These are phyloP conservation scores for Cossypha heuglini DNA, from an alignment of 2,797 vertebrate species.

Conservation along the genomic window DNA sequence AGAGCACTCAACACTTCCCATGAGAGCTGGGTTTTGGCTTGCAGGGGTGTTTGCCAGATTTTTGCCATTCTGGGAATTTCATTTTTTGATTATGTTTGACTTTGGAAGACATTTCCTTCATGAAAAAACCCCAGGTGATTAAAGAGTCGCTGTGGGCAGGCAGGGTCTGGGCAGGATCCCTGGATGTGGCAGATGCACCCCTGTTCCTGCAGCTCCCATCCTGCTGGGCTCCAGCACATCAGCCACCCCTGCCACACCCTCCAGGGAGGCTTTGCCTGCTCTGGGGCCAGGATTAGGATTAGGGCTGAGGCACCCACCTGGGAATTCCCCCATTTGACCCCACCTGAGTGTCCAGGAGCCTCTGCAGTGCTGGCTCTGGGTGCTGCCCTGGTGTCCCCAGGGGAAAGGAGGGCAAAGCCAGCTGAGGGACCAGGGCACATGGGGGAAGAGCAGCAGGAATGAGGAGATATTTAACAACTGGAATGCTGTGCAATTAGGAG, in stretches of 20 bases:
- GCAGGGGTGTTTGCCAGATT: neutral
- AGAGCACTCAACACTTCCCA: neutral
- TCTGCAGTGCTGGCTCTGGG: rapidly evolving
- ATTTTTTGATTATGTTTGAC: neutral
- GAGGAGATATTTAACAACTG: neutral
- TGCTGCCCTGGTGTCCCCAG: neutral
- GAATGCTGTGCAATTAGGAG: neutral
- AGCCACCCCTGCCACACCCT: neutral
- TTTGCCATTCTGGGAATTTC: neutral
- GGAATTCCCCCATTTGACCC: neutral
- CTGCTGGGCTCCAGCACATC: neutral
- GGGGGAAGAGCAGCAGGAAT: neutral
- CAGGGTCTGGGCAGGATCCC: neutral
- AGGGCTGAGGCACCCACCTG: rapidly evolving
- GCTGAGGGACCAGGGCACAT: neutral
- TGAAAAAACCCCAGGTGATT: neutral
- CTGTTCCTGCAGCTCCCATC: rapidly evolving
- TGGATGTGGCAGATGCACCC: neutral
- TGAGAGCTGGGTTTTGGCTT: neutral
- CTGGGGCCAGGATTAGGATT: neutral
- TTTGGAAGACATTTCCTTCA: neutral
- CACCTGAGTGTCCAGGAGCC: rapidly evolving
- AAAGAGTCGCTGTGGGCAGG: neutral
- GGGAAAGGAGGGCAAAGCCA: neutral
- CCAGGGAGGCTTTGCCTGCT: neutral